Percentiles rank a stretch among this genome's conserved stretches.
phyloP scores from a whole-genome alignment of 1,140 invertebrate genomes.

The Zaprionus capensis region DNA sequence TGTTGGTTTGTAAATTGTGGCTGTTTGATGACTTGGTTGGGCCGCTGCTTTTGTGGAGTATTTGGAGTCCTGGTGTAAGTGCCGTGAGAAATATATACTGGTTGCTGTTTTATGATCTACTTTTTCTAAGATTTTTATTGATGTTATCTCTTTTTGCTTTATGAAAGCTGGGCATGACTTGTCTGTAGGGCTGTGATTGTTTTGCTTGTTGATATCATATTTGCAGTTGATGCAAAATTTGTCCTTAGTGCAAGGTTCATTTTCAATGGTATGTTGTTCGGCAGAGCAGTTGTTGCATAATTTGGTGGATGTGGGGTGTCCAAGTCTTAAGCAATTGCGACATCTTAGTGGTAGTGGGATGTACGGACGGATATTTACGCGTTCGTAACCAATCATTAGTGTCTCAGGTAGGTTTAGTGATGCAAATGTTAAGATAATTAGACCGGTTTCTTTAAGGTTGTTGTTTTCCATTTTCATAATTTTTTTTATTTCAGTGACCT shows the following conservation, averaged over 20 bases:
- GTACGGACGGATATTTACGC: not conserved
- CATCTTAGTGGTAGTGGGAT: conserved; percentile 2
- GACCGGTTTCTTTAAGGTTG: too few species aligned
- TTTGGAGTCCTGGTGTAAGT: not conserved
- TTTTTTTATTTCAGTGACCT: conserved; percentile 19
- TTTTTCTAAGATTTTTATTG: conserved; percentile 5
- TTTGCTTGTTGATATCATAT: not conserved
- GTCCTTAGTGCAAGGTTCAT: too few species aligned
- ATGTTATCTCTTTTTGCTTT: conserved; percentile 4
- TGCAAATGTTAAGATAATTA: conserved; percentile 1
- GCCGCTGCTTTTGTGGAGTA: not conserved
- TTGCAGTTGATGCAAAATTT: not conserved
- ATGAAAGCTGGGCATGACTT: not conserved
- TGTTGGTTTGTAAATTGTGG: not conserved
- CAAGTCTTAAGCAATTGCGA: not conserved
- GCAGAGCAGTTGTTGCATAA: too few species aligned
- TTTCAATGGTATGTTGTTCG: too few species aligned
- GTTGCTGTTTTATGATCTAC: conserved; percentile 22
- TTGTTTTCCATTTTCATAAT: not conserved
- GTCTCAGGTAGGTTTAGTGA: conserved; percentile 9
- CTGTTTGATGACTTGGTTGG: not conserved
- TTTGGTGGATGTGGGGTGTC: not conserved
- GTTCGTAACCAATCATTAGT: conserved; percentile 20
- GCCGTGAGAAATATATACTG: conserved; percentile 2
- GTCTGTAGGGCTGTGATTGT: not conserved